A percentile compares a stretch with the other conserved stretches of the same genome.
Evolutionary conservation across 2,113 vertebrate species (phyloP).

Genomic region (Bufo bufo): DNA sequence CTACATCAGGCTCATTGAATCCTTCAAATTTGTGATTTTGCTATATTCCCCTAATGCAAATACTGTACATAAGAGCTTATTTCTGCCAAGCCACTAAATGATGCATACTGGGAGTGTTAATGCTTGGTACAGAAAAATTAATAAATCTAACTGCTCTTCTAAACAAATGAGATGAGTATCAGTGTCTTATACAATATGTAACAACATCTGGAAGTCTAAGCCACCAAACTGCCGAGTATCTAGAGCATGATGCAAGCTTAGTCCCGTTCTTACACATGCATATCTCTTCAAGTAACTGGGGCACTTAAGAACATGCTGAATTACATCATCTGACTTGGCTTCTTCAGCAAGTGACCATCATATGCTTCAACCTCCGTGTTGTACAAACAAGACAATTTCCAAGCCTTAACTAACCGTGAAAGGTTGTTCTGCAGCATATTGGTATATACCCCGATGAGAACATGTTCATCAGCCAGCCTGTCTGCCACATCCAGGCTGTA

Average conservation of each 20-base stretch:
- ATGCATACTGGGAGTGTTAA: neutral
- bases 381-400: constrained; percentile 59
- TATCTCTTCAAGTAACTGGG: neutral
- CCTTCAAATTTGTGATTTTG: neutral
- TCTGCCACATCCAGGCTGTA: constrained; percentile 97
- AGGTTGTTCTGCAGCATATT: constrained; percentile 92
- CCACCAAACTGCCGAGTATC: neutral
- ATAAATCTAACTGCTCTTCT: neutral
- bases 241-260: neutral
- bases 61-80: neutral
- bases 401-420: constrained; percentile 92
- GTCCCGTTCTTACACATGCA: neutral
- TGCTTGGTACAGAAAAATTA: neutral
- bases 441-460: constrained; percentile 96
- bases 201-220: neutral
- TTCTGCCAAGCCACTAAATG: neutral
- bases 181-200: neutral
- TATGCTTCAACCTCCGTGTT: neutral
- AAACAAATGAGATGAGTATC: neutral
- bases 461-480: constrained; percentile 98
- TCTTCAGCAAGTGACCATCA: neutral
- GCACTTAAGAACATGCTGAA: neutral
- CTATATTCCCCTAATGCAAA: neutral
- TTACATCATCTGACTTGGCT: neutral
- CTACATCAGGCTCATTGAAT: neutral